These are phyloP conservation scores for Alectura lathami DNA, from an alignment of 2,113 vertebrate species.

Conservation along the genomic window DNA sequence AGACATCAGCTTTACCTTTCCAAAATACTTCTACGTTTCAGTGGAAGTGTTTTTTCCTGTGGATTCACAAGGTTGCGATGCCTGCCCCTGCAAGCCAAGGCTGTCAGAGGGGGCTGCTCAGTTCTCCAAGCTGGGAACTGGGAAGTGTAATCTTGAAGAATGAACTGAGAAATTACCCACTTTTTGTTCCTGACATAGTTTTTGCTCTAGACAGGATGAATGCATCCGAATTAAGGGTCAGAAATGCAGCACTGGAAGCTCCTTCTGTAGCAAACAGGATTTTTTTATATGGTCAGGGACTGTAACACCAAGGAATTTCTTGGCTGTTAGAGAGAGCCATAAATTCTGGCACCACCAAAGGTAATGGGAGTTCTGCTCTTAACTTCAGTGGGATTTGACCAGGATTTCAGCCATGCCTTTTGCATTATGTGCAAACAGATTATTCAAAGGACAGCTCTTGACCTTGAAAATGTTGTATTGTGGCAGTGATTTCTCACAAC, in stretches of 20 bases:
- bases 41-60: neutral
- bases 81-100: neutral
- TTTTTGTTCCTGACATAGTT: neutral
- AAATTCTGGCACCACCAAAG: neutral
- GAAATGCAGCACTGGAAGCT: neutral
- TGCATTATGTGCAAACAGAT: neutral
- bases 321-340: neutral
- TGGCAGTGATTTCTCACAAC: conserved; percentile 8
- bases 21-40: neutral
- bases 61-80: neutral
- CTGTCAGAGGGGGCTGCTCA: neutral
- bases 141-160: neutral
- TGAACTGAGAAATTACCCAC: neutral
- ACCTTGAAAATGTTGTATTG: conserved; percentile 17
- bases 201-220: neutral
- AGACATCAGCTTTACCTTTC: neutral
- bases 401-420: neutral
- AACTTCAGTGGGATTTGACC: neutral
- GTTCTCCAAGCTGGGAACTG: neutral
- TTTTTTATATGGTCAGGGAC: neutral
- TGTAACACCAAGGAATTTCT: neutral
- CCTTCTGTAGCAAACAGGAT: neutral
- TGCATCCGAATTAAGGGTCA: neutral
- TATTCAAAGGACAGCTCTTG: neutral
- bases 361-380: neutral